phyloP scores from a whole-genome alignment of 2,113 vertebrate genomes.

The Mustela nigripes region DNA sequence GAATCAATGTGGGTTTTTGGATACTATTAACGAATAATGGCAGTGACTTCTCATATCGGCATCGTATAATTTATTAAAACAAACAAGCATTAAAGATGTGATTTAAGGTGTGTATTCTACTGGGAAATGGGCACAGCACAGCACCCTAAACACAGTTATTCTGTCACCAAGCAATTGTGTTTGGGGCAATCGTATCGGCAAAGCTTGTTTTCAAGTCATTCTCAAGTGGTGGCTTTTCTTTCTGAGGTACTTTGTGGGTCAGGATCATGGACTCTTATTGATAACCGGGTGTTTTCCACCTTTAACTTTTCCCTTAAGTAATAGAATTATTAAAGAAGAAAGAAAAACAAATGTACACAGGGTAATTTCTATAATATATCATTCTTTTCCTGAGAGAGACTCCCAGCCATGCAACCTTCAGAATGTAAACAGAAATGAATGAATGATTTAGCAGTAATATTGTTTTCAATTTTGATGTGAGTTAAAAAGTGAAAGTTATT shows the following conservation, averaged over 20 bases:
- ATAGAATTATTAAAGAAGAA: conserved; percentile 29
- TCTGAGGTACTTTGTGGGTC: not conserved
- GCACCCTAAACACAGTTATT: not conserved
- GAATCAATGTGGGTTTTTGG: not conserved
- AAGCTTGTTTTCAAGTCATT: not conserved
- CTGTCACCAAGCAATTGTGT: not conserved
- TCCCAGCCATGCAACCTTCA: not conserved
- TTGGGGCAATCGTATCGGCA: not conserved
- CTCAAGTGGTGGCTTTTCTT: not conserved
- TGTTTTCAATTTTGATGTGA: conserved; percentile 69
- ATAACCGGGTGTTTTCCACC: not conserved
- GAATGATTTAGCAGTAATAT: conserved; percentile 68
- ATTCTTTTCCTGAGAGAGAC: conserved; percentile 10
- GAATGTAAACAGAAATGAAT: conserved; percentile 68
- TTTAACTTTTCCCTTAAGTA: not conserved
- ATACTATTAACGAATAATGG: not conserved
- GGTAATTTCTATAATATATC: not conserved
- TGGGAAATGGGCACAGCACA: not conserved
- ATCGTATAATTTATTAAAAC: conserved; percentile 28
- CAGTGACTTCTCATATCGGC: not conserved
- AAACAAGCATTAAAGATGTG: not conserved
- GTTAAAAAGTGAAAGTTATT: conserved; percentile 73
- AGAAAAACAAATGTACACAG: not conserved
- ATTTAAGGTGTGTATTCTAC: not conserved
- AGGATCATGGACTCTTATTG: not conserved